A percentile compares a stretch with the other conserved stretches of the same genome.
Conservation (phyloP, 1,140 invertebrate genomes). For the Periplaneta americana region DNA sequence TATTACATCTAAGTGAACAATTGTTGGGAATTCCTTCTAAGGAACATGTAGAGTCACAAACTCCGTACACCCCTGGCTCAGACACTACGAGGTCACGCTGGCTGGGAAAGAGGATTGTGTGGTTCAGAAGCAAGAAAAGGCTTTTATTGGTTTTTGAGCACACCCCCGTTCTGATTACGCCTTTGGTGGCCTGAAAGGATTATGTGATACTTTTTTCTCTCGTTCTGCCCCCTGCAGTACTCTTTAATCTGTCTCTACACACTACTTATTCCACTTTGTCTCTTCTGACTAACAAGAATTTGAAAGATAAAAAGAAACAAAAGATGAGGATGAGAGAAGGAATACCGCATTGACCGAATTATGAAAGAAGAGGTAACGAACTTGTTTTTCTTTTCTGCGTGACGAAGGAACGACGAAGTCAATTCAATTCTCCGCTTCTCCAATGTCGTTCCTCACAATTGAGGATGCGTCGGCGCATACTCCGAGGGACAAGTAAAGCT, state of each 20-base stretch:
- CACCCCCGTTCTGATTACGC: background rate
- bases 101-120: background rate
- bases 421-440: background rate
- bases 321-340: background rate
- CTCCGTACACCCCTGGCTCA: background rate
- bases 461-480: too few species aligned
- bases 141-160: slow-evolving; percentile 5
- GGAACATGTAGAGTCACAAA: too few species aligned
- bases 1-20: too few species aligned
- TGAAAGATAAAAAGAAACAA: background rate
- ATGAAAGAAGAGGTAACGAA: background rate
- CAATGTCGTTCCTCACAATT: background rate
- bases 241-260: background rate
- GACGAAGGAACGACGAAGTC: background rate
- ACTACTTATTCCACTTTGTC: background rate
- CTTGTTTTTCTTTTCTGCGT: background rate
- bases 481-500: background rate
- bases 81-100: background rate
- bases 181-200: background rate
- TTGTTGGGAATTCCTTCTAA: too few species aligned
- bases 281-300: background rate
- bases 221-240: background rate
- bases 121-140: slow-evolving; percentile 2
- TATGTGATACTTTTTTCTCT: slow-evolving; percentile 1
- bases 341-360: background rate